These are phyloP conservation scores for Aleiodes testaceus DNA, from an alignment of 2,888 invertebrate genomes.

Conservation along the genomic window DNA sequence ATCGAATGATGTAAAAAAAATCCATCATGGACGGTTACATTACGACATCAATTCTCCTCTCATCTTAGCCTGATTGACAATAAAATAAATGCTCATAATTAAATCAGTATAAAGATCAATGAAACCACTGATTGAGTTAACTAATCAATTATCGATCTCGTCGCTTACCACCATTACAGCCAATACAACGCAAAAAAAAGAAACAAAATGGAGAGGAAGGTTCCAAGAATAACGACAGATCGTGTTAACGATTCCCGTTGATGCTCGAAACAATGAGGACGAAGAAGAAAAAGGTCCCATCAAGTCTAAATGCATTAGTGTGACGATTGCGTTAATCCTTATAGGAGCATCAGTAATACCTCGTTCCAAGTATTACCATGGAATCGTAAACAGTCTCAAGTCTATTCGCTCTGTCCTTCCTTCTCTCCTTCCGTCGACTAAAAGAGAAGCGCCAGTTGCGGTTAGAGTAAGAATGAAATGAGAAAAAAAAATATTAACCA, in stretches of 20 bases:
- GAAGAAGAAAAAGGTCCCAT: background rate
- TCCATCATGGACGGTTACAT: too few species aligned
- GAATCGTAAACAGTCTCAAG: slow-evolving; percentile 12
- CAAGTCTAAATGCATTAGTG: slow-evolving; percentile 11
- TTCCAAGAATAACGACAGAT: slow-evolving; percentile 29
- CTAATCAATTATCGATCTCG: background rate
- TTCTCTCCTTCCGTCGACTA: background rate
- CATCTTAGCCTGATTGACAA: background rate
- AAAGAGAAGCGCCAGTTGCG: too few species aligned
- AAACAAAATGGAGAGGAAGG: background rate
- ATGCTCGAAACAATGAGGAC: slow-evolving; percentile 2
- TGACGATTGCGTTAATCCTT: slow-evolving; percentile 33
- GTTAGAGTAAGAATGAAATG: slow-evolving; percentile 19
- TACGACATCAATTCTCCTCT: background rate
- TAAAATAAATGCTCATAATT: slow-evolving; percentile 5
- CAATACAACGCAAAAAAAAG: background rate
- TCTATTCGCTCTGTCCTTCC: background rate
- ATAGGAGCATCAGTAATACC: slow-evolving; percentile 32
- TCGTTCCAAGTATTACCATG: slow-evolving; percentile 28
- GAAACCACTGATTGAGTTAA: slow-evolving; percentile 10
- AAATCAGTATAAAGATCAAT: background rate
- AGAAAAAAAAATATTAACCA: slow-evolving; percentile 18
- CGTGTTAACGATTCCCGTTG: slow-evolving; percentile 23
- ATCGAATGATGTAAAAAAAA: too few species aligned
- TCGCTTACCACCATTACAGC: background rate